Conservation (phyloP, 2,888 invertebrate genomes). For the Anorthoa munda region DNA sequence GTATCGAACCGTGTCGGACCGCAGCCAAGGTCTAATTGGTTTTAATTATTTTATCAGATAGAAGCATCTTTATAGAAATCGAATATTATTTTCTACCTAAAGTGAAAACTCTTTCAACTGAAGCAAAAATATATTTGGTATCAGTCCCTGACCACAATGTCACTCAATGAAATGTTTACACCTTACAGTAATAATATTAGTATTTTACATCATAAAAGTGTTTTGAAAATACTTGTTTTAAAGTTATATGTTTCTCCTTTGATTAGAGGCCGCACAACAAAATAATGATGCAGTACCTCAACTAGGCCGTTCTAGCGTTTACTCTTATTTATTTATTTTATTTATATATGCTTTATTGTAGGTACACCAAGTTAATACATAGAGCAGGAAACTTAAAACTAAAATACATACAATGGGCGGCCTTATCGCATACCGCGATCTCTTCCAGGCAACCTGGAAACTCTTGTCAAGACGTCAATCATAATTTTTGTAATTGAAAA, state of each 20-base stretch:
- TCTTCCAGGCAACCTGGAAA: too few species aligned
- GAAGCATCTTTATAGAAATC: conserved; percentile 38
- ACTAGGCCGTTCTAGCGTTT: not conserved
- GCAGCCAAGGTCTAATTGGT: conserved; percentile 74
- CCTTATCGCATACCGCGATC: too few species aligned
- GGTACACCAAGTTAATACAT: too few species aligned
- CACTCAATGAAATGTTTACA: not conserved
- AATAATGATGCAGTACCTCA: not conserved
- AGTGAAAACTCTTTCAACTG: not conserved
- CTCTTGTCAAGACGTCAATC: not conserved
- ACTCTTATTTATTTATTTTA: too few species aligned
- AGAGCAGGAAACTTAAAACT: too few species aligned
- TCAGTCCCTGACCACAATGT: not conserved
- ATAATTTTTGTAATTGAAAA: not conserved
- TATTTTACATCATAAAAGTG: not conserved
- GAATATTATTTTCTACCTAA: conserved; percentile 20
- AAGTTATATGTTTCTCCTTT: not conserved
- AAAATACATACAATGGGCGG: too few species aligned
- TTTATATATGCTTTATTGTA: too few species aligned
- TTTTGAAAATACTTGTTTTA: not conserved
- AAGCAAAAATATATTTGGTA: not conserved
- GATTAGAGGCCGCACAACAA: not conserved
- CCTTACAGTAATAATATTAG: not conserved
- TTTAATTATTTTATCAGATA: conserved; percentile 72
- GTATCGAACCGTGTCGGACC: conserved; percentile 77